Base-by-base conservation (phyloP, 1,140 invertebrate genomes). In the Chrysopa pallens region DNA sequence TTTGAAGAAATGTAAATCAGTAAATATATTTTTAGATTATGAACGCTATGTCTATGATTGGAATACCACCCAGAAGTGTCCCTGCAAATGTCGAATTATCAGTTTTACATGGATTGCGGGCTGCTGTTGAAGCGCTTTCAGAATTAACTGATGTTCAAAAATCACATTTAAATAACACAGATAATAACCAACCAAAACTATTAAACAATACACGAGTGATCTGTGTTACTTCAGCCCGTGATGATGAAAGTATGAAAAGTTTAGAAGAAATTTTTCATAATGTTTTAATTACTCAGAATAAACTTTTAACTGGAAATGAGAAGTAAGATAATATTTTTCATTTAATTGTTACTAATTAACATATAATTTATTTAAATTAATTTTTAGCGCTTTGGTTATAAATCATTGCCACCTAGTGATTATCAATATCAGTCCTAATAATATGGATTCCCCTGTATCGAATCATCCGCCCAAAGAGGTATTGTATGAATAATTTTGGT, bases 371-470 rank as follows among this genome's bases (percentile, higher is more conserved):
- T 47, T 15, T n/a, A n/a, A n/a, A n/a, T 47, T 45, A 39, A 43
- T 49, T 70, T 71, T 52, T 57, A 81, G 80, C 48, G 64, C 78
- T 40, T 57, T 89, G 42, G 63, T 73, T 6, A 79, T 94, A 46
- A 74, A 90, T 59, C 76, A 87, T 58, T 91, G 86, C 55, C 86
- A 93, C 59, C 63, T 94, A 39, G 80, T 92, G 5, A 77, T 93
- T 49, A 69, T 95, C 2, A 91, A 93, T 62, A 78, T 89, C 14
- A 80, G 78, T 52, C 88, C 88, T 2, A 72, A 81, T 42, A 82
- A 78, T 46, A 68, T 78, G 8, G 77, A 83, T 36, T 72, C 74
- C 2, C 71, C 77, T 58, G 81, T 90, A 3, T 77, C 70, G 36
- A 80, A 74, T 55, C 78, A 81, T 53, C 63, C 62, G 38, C 55